Conservation (phyloP, 2,797 vertebrate genomes). For the Sphenodon punctatus region DNA sequence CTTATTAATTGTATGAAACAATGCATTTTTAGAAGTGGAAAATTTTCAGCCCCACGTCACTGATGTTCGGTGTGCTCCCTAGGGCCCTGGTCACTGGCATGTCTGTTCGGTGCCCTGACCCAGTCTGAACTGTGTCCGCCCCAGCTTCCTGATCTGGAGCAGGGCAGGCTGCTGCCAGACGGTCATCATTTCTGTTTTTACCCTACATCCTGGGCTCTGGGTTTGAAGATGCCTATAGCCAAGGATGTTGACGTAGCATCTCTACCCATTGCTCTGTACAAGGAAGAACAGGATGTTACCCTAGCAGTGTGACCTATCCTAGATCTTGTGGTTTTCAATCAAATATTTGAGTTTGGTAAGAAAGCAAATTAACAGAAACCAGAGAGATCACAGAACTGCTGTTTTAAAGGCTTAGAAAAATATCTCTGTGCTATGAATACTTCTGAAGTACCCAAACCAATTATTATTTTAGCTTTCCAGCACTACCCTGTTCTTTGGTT, state of each 20-base stretch:
- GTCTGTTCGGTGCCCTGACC: no score
- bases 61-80: no score
- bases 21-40: no score
- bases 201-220: no score
- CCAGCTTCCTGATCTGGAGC: no score
- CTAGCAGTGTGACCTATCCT: not conserved
- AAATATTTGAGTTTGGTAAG: not conserved
- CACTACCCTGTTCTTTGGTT: not conserved
- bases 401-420: not conserved
- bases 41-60: no score
- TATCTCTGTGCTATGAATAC: not conserved
- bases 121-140: no score
- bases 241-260: not conserved
- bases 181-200: no score
- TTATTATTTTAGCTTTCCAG: not conserved
- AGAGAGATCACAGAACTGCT: not conserved
- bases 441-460: not conserved
- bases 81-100: no score
- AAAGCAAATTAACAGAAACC: conserved; percentile 1
- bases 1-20: no score
- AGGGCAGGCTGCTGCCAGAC: no score
- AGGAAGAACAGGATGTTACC: not conserved
- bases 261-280: not conserved
- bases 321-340: not conserved
- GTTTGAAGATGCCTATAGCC: not conserved